These are phyloP conservation scores for Chlamydotis undulata DNA, from an alignment of 2,113 vertebrate genomes.

Conservation along the genomic window DNA sequence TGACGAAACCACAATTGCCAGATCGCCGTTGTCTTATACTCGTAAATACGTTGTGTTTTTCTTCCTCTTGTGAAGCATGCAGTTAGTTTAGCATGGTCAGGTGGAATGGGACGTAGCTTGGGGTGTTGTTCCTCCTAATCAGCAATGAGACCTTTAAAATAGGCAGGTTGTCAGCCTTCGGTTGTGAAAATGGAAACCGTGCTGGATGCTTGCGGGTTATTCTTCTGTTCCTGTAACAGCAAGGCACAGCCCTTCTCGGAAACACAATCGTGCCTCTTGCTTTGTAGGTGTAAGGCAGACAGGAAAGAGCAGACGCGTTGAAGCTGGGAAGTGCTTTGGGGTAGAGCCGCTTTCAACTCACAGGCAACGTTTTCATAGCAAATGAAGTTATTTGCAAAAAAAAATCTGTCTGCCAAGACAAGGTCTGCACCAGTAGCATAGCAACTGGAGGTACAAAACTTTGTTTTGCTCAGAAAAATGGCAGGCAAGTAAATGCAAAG, in stretches of 20 bases:
- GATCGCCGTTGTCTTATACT: neutral
- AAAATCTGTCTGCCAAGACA: constrained; percentile 8
- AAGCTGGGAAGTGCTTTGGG: neutral
- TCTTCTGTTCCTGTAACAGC: neutral
- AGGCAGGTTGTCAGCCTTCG: neutral
- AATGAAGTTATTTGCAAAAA: constrained; percentile 45
- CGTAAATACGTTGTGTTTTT: neutral
- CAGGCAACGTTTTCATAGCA: constrained; percentile 41
- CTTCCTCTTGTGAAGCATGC: neutral
- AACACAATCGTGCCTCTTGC: neutral
- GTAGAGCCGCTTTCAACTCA: constrained; percentile 9
- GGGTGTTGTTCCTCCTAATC: neutral
- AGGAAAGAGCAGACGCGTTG: neutral
- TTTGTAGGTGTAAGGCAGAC: neutral
- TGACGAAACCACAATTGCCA: neutral
- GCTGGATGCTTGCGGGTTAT: neutral
- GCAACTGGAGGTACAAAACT: constrained; percentile 46
- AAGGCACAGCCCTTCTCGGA: neutral
- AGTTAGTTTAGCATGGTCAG: neutral
- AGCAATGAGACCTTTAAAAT: neutral
- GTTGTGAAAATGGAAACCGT: neutral
- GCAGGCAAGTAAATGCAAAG: constrained; percentile 32
- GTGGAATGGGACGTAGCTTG: neutral
- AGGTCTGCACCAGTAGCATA: constrained; percentile 27
- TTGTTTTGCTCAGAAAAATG: constrained; percentile 46